A percentile compares a stretch with the other conserved stretches of the same genome.
These are phyloP conservation scores for Latrodectus geometricus DNA, from an alignment of 1,140 invertebrate genomes.

Conservation along the genomic window DNA sequence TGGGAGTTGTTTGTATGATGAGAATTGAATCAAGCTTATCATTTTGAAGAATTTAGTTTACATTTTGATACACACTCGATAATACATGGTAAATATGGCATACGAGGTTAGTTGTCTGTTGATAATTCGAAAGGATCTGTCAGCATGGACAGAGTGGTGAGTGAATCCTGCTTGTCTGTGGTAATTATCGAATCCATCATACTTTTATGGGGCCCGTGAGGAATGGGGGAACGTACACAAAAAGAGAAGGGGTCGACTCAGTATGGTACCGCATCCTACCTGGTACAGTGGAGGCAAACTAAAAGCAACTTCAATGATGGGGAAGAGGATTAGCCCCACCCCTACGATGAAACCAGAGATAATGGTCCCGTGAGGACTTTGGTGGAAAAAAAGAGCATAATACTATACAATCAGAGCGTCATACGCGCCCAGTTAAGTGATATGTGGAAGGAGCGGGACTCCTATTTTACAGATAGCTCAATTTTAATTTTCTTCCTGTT, in stretches of 20 bases:
- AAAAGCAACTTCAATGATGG: slow-evolving; percentile 21
- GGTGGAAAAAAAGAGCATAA: slow-evolving; percentile 36
- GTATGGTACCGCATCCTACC: not conserved
- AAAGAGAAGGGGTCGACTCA: slow-evolving; percentile 19
- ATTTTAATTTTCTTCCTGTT: slow-evolving; percentile 29
- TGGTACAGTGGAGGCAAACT: not conserved
- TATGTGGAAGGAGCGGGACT: slow-evolving; percentile 12
- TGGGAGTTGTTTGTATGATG: too few relatives aligned
- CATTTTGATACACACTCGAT: not conserved
- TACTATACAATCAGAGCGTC: slow-evolving; percentile 43
- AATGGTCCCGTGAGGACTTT: slow-evolving; percentile 36
- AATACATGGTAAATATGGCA: not conserved
- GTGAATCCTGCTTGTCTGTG: slow-evolving; percentile 12
- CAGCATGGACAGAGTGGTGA: not conserved
- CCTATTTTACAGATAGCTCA: slow-evolving; percentile 32
- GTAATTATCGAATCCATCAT: slow-evolving; percentile 51
- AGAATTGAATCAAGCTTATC: too few relatives aligned
- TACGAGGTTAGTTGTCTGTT: not conserved
- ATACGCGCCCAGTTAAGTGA: slow-evolving; percentile 48
- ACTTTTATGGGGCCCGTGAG: slow-evolving; percentile 24
- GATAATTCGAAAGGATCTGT: not conserved
- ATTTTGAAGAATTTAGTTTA: not conserved
- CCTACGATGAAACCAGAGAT: slow-evolving; percentile 47
- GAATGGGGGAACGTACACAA: slow-evolving; percentile 12
- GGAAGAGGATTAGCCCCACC: slow-evolving; percentile 40